These are phyloP conservation scores for Basileuterus tristriatus DNA, from an alignment of 2,797 vertebrate genomes.

Conservation along the genomic window DNA sequence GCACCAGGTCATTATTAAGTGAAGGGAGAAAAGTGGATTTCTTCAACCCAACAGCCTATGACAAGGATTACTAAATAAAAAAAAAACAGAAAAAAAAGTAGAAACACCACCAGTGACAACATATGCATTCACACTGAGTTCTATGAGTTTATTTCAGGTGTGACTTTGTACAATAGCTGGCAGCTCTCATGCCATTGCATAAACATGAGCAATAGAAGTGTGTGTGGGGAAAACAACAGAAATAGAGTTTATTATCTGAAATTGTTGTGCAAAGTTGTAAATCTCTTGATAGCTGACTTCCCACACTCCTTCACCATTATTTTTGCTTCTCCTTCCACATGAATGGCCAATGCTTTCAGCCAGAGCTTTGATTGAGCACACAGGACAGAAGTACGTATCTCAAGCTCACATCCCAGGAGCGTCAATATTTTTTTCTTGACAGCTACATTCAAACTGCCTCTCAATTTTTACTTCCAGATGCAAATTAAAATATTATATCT, in stretches of 20 bases:
- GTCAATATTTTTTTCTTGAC: neutral
- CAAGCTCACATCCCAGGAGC: neutral
- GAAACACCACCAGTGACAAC: neutral
- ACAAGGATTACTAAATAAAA: neutral
- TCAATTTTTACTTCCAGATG: neutral
- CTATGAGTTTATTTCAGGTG: neutral
- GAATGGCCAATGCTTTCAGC: neutral
- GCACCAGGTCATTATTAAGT: neutral
- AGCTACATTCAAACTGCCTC: neutral
- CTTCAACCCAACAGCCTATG: neutral
- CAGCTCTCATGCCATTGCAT: neutral
- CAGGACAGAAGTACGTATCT: neutral
- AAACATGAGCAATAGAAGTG: neutral
- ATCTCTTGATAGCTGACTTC: neutral
- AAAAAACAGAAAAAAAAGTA: neutral
- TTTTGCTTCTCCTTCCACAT: neutral
- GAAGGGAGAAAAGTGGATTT: neutral
- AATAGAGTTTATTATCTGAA: neutral
- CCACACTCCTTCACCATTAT: neutral
- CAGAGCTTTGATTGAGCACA: neutral
- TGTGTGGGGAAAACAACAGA: accelerated
- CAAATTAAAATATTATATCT: neutral
- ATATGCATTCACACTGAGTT: neutral
- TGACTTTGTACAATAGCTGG: neutral
- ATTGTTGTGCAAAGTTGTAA: neutral